phyloP scores from a whole-genome alignment of 2,797 vertebrate genomes.

The Stomatorhinus walkeri region DNA sequence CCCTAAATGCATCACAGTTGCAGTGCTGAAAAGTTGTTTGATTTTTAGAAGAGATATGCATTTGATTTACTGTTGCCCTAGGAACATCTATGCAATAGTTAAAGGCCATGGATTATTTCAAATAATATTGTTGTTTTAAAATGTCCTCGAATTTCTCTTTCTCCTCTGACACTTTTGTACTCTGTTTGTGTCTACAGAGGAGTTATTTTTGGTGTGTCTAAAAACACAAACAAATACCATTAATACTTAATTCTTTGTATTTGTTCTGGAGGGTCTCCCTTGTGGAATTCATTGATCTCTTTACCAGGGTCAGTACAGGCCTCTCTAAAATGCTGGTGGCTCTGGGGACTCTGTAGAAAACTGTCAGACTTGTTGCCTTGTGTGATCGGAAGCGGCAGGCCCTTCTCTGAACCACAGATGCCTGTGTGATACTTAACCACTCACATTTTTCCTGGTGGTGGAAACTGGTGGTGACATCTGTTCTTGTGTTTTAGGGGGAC shows the following conservation, averaged over 20 bases:
- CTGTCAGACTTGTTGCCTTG: neutral
- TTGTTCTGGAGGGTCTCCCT: neutral
- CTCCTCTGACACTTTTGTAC: neutral
- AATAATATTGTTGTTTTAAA: neutral
- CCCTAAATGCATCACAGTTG: neutral
- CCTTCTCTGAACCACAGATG: neutral
- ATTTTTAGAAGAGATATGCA: neutral
- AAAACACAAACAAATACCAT: neutral
- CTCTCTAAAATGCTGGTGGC: neutral
- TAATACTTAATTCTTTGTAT: neutral
- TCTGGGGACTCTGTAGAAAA: neutral
- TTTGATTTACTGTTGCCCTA: neutral
- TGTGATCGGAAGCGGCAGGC: neutral
- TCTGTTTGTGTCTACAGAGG: neutral
- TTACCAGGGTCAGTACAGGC: neutral
- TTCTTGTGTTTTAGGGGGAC: slow-evolving; percentile 69
- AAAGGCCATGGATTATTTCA: neutral
- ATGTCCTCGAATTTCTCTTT: neutral
- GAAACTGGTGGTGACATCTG: neutral
- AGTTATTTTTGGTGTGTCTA: neutral
- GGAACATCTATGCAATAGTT: neutral
- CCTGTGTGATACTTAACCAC: neutral
- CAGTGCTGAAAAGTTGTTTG: neutral
- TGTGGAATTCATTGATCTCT: neutral
- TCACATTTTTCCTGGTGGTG: neutral